Base-by-base conservation (phyloP, 1,140 invertebrate genomes). In the Sycophila sp. region DNA sequence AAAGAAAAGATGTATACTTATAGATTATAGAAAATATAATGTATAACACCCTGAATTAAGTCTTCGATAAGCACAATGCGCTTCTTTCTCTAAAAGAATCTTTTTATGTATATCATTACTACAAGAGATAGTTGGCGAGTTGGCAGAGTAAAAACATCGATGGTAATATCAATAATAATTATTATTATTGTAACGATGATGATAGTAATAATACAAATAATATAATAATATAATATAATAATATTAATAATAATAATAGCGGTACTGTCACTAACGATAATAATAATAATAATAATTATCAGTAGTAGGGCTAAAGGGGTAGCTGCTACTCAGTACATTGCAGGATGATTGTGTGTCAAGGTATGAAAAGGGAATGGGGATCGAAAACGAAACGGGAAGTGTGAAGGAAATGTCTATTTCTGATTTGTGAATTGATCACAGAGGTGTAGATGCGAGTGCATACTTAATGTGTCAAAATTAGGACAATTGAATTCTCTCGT, bases 141-240 rank as follows among this genome's bases (percentile, higher is more conserved):
- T 69, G 45, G 56, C 66, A 69, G 56, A 69, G 56, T 69, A 69
- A 69, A 62, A 69, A 69, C 59, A 69, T 69, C 49, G 58, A 17
- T 63, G 68, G 53, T 62, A 73, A 79, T 75, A 81, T 77, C 82
- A 84, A 83, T 82, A 83, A 80, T 81, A 83, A 83, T 83, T 77
- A 83, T 83, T 82, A 83, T 83, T 80, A 83, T 83, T 80, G 78
- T 83, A 83, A 84, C 81, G 81, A 82, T 83, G 80, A 79, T 79
- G 81, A 82, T 83, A 83, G 75, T 76, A 83, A 83, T 83, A 83
- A 81, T 83, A 85, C 80, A 83, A 83, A 83, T 84, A 81, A 82
- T 83, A 77, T 77, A 75, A 76, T 62, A 69, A 76, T 80, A 81
- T 78, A 81, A n/a, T n/a, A n/a, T n/a, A n/a, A n/a, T n/a, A n/a